Evolutionary conservation across 2,888 invertebrate genomes (phyloP).

Genomic region (Stenichneumon culpator): DNA sequence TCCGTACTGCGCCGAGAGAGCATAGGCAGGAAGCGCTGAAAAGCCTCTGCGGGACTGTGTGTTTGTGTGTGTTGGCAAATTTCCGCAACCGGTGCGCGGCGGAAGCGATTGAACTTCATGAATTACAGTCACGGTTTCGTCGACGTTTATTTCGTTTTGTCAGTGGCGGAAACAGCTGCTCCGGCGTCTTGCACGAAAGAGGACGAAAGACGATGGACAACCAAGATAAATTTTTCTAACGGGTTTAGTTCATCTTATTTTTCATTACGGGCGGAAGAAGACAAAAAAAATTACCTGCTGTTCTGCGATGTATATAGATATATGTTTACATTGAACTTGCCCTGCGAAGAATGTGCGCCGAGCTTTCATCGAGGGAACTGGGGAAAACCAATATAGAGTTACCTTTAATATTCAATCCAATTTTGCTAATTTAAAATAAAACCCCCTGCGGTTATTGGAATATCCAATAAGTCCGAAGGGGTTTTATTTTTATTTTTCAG

Average conservation of each 20-base stretch:
- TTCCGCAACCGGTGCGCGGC: neutral
- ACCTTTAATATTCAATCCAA: slow-evolving; percentile 63
- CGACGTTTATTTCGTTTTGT: neutral
- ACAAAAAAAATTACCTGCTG: slow-evolving; percentile 1
- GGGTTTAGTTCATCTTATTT: neutral
- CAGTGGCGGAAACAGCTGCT: neutral
- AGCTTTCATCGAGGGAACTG: slow-evolving; percentile 14
- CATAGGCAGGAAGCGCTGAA: slow-evolving; percentile 33
- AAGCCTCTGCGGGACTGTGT: slow-evolving; percentile 12
- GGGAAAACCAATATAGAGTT: slow-evolving; percentile 49
- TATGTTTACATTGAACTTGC: neutral
- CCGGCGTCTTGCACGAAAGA: neutral
- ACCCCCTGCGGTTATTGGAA: slow-evolving; percentile 63
- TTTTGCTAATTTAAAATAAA: slow-evolving; percentile 65
- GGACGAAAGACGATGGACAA: neutral
- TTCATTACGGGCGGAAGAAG: slow-evolving; percentile 7
- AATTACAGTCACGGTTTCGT: neutral
- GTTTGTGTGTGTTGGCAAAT: slow-evolving; percentile 8
- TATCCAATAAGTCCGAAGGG: slow-evolving; percentile 46
- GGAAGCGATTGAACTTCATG: neutral
- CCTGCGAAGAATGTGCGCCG: slow-evolving; percentile 18
- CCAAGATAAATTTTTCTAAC: neutral
- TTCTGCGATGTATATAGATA: neutral
- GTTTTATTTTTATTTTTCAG: slow-evolving; percentile 13
- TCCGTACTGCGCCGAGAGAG: slow-evolving; percentile 36